Conservation (phyloP, 1,140 invertebrate species). For the Heliconius congener region DNA sequence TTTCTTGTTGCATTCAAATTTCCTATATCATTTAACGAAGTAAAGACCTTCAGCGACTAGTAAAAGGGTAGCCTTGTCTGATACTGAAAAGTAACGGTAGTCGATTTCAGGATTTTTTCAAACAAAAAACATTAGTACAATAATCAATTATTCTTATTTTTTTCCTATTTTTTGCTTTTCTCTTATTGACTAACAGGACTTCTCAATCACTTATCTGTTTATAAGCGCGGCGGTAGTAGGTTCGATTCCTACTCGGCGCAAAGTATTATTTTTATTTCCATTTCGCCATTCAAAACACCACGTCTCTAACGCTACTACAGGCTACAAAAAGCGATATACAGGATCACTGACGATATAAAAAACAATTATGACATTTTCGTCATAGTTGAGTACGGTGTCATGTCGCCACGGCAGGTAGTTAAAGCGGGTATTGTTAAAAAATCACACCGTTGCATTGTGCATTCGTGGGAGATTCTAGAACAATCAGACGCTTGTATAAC, state of each 20-base stretch:
- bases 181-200: too few relatives aligned
- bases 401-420: background rate
- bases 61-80: slow-evolving; percentile 2
- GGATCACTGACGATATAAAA: too few relatives aligned
- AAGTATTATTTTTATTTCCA: too few relatives aligned
- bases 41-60: background rate
- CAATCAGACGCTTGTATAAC: slow-evolving; percentile 19
- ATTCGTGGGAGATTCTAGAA: slow-evolving; percentile 18
- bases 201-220: too few relatives aligned
- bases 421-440: slow-evolving; percentile 10
- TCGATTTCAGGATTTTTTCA: background rate
- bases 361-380: background rate
- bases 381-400: background rate
- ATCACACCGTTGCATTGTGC: slow-evolving; percentile 20
- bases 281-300: too few relatives aligned
- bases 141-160: too few relatives aligned
- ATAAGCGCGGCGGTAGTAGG: too few relatives aligned
- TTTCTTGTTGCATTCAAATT: background rate
- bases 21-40: background rate
- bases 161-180: too few relatives aligned
- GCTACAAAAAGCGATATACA: too few relatives aligned
- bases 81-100: background rate
- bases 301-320: too few relatives aligned
- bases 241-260: too few relatives aligned
- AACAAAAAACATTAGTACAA: background rate